These are phyloP conservation scores for Scleropages formosus DNA, from an alignment of 2,797 vertebrate genomes.

Conservation along the genomic window DNA sequence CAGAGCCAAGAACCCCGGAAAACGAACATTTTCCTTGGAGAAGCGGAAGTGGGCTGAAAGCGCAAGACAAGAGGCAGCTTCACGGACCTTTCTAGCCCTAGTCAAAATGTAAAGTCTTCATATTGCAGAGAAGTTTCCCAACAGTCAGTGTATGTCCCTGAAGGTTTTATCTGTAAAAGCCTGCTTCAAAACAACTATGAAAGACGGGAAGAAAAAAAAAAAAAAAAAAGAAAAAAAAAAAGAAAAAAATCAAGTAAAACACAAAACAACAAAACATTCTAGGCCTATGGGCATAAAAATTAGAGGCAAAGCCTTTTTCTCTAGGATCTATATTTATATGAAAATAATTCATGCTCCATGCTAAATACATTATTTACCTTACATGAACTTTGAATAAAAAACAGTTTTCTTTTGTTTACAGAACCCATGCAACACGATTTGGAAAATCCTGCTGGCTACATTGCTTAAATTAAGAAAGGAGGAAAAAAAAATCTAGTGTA, in stretches of 20 bases:
- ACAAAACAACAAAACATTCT: constrained; percentile 57
- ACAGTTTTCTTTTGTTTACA: constrained; percentile 66
- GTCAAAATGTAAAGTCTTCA: constrained; percentile 76
- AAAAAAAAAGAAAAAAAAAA: constrained; percentile 37
- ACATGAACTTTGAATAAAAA: constrained; percentile 85
- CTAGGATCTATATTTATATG: constrained; percentile 92
- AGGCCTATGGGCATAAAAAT: constrained; percentile 85
- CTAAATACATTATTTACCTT: constrained; percentile 96
- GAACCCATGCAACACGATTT: constrained; percentile 83
- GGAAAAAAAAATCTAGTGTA: constrained; percentile 54
- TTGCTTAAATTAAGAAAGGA: constrained; percentile 71
- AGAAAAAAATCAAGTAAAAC: constrained; percentile 25
- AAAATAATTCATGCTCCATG: constrained; percentile 97
- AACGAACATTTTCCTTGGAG: constrained; percentile 66
- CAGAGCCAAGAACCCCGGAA: constrained; percentile 36
- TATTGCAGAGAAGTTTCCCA: constrained; percentile 88
- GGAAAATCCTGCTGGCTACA: constrained; percentile 81
- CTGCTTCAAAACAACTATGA: constrained; percentile 79
- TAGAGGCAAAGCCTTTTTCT: constrained; percentile 86
- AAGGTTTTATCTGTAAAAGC: constrained; percentile 86
- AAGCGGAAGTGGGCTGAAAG: constrained; percentile 82
- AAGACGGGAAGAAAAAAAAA: constrained; percentile 42
- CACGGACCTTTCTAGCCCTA: constrained; percentile 75
- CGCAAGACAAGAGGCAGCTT: constrained; percentile 70
- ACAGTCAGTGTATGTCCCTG: constrained; percentile 91